These are phyloP conservation scores for Drosophila kanapiae DNA, from an alignment of 1,140 invertebrate species.

Conservation along the genomic window DNA sequence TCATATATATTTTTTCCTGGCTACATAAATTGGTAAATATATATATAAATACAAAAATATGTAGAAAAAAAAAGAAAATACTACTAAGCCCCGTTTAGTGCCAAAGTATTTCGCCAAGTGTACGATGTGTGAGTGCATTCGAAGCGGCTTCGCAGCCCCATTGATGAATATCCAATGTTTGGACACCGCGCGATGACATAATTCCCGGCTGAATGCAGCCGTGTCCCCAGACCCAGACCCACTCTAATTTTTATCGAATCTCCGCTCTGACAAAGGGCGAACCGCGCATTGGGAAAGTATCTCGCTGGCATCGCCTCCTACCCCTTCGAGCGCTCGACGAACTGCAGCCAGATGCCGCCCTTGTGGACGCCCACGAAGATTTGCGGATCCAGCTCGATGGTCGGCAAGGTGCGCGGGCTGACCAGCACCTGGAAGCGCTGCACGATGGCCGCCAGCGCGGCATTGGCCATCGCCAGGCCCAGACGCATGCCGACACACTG, in stretches of 20 bases:
- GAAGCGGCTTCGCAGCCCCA: not conserved
- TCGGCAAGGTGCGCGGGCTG: conserved; percentile 49
- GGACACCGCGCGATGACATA: conserved; percentile 27
- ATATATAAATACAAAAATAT: not conserved
- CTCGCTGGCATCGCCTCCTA: not conserved
- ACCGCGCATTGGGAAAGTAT: not conserved
- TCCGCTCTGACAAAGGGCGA: not conserved
- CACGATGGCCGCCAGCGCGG: conserved; percentile 74
- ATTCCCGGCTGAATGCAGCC: conserved; percentile 20
- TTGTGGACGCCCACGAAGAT: conserved; percentile 72
- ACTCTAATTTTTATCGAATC: conserved; percentile 31
- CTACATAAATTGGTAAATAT: not conserved
- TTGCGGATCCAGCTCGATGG: conserved; percentile 67
- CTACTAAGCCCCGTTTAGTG: too few species aligned
- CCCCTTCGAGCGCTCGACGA: conserved; percentile 16
- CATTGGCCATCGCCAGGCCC: conserved; percentile 67
- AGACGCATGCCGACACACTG: conserved; percentile 87
- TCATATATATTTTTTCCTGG: not conserved
- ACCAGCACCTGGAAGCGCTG: conserved; percentile 57
- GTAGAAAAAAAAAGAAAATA: not conserved
- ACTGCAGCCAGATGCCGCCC: conserved; percentile 80
- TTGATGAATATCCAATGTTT: conserved; percentile 25
- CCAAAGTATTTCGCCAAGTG: conserved; percentile 3
- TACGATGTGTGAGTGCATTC: conserved; percentile 2
- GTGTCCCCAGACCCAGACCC: not conserved